Percentiles rank a stretch among this genome's conserved stretches.
Evolutionary conservation across 1,140 invertebrate species (phyloP).

Genomic region (Calephelis virginiensis): DNA sequence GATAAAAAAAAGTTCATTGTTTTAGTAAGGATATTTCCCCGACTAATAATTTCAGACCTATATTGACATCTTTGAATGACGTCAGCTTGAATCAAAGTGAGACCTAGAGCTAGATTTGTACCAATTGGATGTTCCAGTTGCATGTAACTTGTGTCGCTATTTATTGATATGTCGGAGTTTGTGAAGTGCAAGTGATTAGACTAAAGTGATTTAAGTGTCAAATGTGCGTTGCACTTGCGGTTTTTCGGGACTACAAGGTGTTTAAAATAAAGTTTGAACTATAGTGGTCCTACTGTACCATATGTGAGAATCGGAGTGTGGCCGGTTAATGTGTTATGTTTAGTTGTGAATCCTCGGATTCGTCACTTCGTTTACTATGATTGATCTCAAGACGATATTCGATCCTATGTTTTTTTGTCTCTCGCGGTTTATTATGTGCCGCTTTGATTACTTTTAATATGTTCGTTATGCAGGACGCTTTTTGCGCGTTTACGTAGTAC

Average conservation of each 20-base stretch:
- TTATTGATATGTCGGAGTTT: too few relatives aligned
- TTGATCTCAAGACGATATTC: slow-evolving; percentile 75
- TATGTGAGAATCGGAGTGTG: slow-evolving; percentile 28
- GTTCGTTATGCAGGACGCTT: slow-evolving; percentile 65
- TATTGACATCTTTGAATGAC: too few relatives aligned
- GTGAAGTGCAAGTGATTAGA: too few relatives aligned
- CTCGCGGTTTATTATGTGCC: slow-evolving; percentile 56
- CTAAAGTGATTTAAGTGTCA: not conserved
- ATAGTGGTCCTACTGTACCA: slow-evolving; percentile 6
- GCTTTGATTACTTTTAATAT: slow-evolving; percentile 59
- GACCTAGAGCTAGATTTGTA: too few relatives aligned
- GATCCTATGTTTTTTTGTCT: slow-evolving; percentile 63
- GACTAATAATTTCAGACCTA: too few relatives aligned
- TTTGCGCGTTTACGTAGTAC: slow-evolving; percentile 69
- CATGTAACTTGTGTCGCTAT: too few relatives aligned
- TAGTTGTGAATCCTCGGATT: slow-evolving; percentile 46
- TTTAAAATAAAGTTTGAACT: slow-evolving; percentile 8
- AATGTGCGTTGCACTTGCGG: not conserved
- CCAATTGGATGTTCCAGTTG: too few relatives aligned
- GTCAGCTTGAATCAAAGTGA: too few relatives aligned
- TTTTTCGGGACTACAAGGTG: not conserved
- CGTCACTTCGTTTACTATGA: slow-evolving; percentile 62
- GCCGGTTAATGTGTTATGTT: slow-evolving; percentile 45
- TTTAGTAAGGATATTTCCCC: too few relatives aligned
- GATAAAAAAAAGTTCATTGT: too few relatives aligned